Evolutionary conservation across 2,888 invertebrate species (phyloP).

Genomic region (Hyposoter dolosus): DNA sequence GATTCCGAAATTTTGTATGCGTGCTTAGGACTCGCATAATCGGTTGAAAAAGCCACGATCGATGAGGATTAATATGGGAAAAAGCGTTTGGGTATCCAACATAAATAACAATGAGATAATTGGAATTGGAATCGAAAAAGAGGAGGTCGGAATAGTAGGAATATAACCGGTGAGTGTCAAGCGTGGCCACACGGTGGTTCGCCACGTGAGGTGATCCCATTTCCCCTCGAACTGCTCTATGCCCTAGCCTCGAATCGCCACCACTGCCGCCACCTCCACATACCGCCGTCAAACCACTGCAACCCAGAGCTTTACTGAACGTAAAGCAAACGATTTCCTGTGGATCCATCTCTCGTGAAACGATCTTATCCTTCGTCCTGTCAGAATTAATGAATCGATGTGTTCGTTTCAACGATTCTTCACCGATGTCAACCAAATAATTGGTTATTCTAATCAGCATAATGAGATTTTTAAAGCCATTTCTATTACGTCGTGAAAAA

Average conservation of each 20-base stretch:
- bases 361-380: neutral
- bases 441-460: neutral
- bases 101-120: slow-evolving; percentile 27
- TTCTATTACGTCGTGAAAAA: neutral
- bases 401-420: neutral
- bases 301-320: slow-evolving; percentile 36
- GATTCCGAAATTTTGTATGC: neutral
- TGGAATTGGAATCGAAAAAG: slow-evolving; percentile 52
- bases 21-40: neutral
- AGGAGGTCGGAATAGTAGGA: slow-evolving; percentile 72
- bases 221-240: slow-evolving; percentile 71
- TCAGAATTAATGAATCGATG: neutral
- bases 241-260: slow-evolving; percentile 73
- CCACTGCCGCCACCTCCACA: slow-evolving; percentile 61
- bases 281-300: slow-evolving; percentile 53
- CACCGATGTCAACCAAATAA: neutral
- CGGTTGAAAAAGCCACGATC: neutral
- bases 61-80: neutral
- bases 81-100: neutral
- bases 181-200: slow-evolving; percentile 82
- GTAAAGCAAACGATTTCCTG: slow-evolving; percentile 62
- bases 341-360: slow-evolving; percentile 63
- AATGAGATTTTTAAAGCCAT: neutral
- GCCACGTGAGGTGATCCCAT: slow-evolving; percentile 81
- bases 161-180: slow-evolving; percentile 81